Percentiles rank a stretch among this genome's conserved stretches.
phyloP scores from a whole-genome alignment of 2,888 invertebrate genomes.

The Peribatodes rhomboidaria region DNA sequence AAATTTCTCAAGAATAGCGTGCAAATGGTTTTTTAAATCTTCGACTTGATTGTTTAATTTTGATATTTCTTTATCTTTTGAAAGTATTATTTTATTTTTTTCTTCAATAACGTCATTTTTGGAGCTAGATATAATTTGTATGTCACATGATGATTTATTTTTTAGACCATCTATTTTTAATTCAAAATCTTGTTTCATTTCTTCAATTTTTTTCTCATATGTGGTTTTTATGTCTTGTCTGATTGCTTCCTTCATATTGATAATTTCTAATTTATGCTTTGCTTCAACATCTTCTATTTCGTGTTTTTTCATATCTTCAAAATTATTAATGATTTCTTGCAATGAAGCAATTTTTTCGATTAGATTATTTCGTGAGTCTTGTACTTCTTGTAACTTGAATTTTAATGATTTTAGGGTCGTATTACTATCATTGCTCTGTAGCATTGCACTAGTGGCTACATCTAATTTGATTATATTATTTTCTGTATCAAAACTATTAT shows the following conservation, averaged over 20 bases:
- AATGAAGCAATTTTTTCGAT: slow-evolving; percentile 62
- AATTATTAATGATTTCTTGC: slow-evolving; percentile 65
- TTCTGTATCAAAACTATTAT: slow-evolving; percentile 40
- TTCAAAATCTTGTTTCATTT: slow-evolving; percentile 63
- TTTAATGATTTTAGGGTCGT: slow-evolving; percentile 62
- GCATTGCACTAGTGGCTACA: slow-evolving; percentile 57
- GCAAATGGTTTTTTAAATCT: slow-evolving; percentile 64
- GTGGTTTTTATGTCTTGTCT: slow-evolving; percentile 61
- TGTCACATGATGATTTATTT: slow-evolving; percentile 52
- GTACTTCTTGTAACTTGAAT: slow-evolving; percentile 65
- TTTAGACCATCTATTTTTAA: slow-evolving; percentile 57
- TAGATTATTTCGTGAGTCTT: slow-evolving; percentile 62
- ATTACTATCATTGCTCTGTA: slow-evolving; percentile 57
- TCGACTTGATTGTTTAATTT: slow-evolving; percentile 61
- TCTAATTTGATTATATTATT: slow-evolving; percentile 56
- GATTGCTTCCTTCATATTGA: slow-evolving; percentile 58
- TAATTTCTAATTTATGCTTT: slow-evolving; percentile 67
- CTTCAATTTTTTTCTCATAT: slow-evolving; percentile 67
- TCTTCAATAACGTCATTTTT: slow-evolving; percentile 60
- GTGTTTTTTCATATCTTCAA: slow-evolving; percentile 63
- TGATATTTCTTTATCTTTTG: slow-evolving; percentile 66
- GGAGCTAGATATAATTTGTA: slow-evolving; percentile 49
- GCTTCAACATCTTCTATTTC: slow-evolving; percentile 70
- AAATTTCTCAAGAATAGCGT: slow-evolving; percentile 61
- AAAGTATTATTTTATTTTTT: slow-evolving; percentile 63